These are phyloP conservation scores for Brachionus rubens DNA, from an alignment of 1,140 invertebrate genomes.

Conservation along the genomic window DNA sequence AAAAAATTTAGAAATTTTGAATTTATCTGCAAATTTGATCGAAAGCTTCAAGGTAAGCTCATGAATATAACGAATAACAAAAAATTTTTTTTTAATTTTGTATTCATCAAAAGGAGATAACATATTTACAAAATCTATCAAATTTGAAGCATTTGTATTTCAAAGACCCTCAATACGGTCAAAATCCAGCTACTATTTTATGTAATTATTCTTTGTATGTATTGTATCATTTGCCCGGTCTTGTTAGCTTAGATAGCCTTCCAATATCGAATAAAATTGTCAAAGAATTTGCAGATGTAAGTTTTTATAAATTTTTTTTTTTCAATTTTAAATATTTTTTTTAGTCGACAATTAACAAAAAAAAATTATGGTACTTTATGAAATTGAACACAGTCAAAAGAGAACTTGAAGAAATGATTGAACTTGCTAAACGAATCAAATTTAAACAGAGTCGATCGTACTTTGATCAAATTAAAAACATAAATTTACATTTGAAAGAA, in stretches of 20 bases:
- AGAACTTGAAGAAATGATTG: slow-evolving; percentile 52
- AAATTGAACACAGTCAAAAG: slow-evolving; percentile 54
- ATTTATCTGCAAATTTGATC: slow-evolving; percentile 57
- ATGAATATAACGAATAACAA: too few relatives aligned
- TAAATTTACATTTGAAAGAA: slow-evolving; percentile 3
- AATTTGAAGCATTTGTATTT: slow-evolving; percentile 52
- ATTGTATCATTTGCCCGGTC: slow-evolving; percentile 56
- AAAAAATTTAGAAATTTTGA: slow-evolving; percentile 53
- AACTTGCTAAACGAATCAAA: slow-evolving; percentile 46
- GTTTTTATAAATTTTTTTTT: background rate
- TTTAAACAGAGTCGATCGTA: background rate
- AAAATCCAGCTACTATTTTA: slow-evolving; percentile 54
- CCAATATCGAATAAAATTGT: slow-evolving; percentile 54
- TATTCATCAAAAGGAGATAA: slow-evolving; percentile 53
- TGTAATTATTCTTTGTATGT: slow-evolving; percentile 59
- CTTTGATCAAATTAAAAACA: slow-evolving; percentile 2
- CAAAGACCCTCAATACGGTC: slow-evolving; percentile 56
- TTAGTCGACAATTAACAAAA: slow-evolving; percentile 55
- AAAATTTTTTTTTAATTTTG: too few relatives aligned
- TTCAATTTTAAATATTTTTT: background rate
- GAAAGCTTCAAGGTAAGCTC: slow-evolving; percentile 55
- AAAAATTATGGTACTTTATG: slow-evolving; percentile 61
- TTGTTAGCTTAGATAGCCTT: slow-evolving; percentile 54
- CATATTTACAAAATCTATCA: slow-evolving; percentile 53
- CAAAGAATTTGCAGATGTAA: slow-evolving; percentile 57